Base-by-base conservation (phyloP, 2,113 vertebrate genomes). In the Cryptoleucopteryx plumbea region DNA sequence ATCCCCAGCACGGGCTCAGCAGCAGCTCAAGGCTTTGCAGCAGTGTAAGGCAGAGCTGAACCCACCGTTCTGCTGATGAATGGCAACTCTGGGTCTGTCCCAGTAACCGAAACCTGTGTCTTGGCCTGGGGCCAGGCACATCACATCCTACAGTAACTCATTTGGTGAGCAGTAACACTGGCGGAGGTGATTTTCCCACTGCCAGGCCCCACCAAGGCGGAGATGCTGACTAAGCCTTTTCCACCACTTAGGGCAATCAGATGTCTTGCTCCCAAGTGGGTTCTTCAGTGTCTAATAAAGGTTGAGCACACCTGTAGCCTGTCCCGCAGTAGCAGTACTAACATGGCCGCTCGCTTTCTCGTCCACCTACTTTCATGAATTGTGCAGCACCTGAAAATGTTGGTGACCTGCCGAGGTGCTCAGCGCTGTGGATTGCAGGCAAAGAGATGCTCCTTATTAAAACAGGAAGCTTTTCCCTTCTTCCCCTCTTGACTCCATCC, bases 341-440 rank as follows among this genome's bases (percentile, higher is more conserved):
- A 47, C 65, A 12, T 0, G 2, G 53, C 38, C 0, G 0, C 32
- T 21, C 1, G 0, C 36, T 48, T 25, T 31, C 55, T 59, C 29
- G 25, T 56, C 43, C 74, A 40, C 5, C 42, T 72, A 11, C 27
- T 67, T 22, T 53, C 62, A 38, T 1, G 62, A 11, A 7, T 1
- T 43, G 38, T 52, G 59, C 63, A 78, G 63, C 22, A 19, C 36
- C 62, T 83, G 72, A 45, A 53, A 58, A 29, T 8, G 42, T 5
- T 42, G 68, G 40, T 34, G 82, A 7, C 7, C 21, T 71, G 67
- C 40, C 2, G 7, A 58, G 43, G n/a, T 29, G 63, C 67, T 80
- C 72, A 53, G 72, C n/a, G 2, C 75, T 16, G 65, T 9, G 26
- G 29, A 56, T 4, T 42, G 58, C n/a, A 77, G 48, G 43, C 34